These are phyloP conservation scores for Heliconius melpomene DNA, from an alignment of 1,140 invertebrate genomes.

Conservation along the genomic window DNA sequence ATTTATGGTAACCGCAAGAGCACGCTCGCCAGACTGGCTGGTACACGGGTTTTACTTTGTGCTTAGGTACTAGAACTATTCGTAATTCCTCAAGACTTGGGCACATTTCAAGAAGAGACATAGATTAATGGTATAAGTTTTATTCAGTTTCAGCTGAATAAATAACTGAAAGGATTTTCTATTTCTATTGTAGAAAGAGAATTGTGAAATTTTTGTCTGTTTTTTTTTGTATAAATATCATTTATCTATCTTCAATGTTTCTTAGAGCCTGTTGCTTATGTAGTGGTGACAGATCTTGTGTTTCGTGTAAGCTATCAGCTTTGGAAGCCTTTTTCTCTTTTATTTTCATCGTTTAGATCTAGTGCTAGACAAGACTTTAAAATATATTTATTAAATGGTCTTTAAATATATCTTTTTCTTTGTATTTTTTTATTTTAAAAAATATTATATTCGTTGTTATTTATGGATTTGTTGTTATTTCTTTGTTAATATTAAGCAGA, in stretches of 20 bases:
- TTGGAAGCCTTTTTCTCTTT: background rate
- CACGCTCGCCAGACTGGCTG: background rate
- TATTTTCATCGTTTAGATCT: background rate
- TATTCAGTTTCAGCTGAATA: constrained; percentile 1
- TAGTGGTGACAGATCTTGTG: background rate
- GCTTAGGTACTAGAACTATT: background rate
- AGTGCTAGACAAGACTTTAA: background rate
- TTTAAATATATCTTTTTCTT: no score
- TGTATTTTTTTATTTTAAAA: no score
- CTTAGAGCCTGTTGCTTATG: background rate
- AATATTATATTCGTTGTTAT: background rate
- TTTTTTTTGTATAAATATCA: background rate
- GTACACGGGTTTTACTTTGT: constrained; percentile 16
- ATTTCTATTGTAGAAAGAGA: background rate
- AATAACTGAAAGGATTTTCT: constrained; percentile 3
- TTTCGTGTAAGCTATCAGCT: background rate
- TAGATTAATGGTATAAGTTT: background rate
- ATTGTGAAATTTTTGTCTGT: background rate
- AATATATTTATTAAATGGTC: background rate
- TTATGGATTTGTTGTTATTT: background rate
- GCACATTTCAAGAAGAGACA: background rate
- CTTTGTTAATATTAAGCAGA: background rate
- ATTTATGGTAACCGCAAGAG: constrained; percentile 12
- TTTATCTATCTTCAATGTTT: background rate
- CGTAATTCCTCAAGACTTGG: background rate